Evolutionary conservation across 2,113 vertebrate genomes (phyloP).

Genomic region (Macroglossus sobrinus): DNA sequence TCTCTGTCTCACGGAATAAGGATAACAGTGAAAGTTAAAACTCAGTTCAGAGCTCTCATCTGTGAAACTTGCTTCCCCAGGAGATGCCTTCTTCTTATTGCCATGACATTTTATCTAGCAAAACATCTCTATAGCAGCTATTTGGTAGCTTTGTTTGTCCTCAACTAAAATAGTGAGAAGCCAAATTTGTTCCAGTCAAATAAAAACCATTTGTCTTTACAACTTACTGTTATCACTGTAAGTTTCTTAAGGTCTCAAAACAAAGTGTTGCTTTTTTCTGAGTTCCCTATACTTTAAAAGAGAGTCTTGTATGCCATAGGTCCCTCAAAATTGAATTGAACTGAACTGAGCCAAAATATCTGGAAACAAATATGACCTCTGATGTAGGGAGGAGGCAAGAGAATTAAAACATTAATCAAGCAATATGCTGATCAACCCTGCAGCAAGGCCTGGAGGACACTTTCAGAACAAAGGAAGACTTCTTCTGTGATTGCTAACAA

Average conservation of each 20-base stretch:
- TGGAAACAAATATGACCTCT: neutral
- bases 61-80: neutral
- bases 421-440: too few relatives aligned
- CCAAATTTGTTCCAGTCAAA: constrained; percentile 18
- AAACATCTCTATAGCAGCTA: neutral
- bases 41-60: constrained; percentile 4
- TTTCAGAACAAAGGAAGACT: too few relatives aligned
- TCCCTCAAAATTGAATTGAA: neutral
- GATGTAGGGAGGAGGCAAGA: too few relatives aligned
- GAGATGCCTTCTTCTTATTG: neutral
- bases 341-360: neutral
- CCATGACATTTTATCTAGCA: constrained; percentile 16
- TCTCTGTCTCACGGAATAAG: neutral
- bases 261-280: neutral
- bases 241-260: neutral
- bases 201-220: neutral
- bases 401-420: too few relatives aligned
- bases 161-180: constrained; percentile 15
- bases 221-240: neutral
- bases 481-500: too few relatives aligned
- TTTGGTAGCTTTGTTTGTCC: neutral
- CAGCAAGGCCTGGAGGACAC: too few relatives aligned
- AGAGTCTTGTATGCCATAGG: too few relatives aligned
- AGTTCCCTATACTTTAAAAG: neutral
- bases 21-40: neutral